Percentiles rank a stretch among this genome's conserved stretches.
phyloP scores from a whole-genome alignment of 2,113 vertebrate genomes.

The Crypturellus undulatus region DNA sequence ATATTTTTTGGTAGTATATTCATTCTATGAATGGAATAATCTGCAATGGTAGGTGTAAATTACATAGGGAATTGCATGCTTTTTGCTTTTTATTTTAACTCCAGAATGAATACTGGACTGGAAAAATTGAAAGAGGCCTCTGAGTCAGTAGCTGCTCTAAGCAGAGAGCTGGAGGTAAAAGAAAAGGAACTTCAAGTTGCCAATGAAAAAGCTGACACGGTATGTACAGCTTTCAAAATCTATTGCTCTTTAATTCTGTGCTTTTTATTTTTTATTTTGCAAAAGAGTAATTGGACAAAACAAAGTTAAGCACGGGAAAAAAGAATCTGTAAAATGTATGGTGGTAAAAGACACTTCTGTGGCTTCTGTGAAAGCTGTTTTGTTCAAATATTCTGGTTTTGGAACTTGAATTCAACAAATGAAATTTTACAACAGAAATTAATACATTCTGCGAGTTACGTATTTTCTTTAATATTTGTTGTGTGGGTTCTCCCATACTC shows the following conservation, averaged over 20 bases:
- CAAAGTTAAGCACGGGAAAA: neutral
- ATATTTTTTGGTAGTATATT: neutral
- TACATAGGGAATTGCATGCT: neutral
- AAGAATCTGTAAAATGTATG: neutral
- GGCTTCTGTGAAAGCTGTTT: neutral
- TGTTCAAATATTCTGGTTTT: neutral
- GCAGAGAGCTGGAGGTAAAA: conserved; percentile 91
- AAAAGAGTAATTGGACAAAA: neutral
- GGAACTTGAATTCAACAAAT: neutral
- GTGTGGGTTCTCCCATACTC: neutral
- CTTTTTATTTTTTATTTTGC: neutral
- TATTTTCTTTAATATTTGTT: neutral
- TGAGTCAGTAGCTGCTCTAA: conserved; percentile 89
- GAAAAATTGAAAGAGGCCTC: conserved; percentile 95
- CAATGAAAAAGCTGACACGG: conserved; percentile 93
- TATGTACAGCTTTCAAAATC: conserved; percentile 34
- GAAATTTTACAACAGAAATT: neutral
- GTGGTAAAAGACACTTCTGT: neutral
- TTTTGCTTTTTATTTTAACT: conserved; percentile 2
- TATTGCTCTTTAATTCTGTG: neutral
- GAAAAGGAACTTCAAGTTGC: conserved; percentile 93
- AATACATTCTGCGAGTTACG: neutral
- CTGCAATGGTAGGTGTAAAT: neutral
- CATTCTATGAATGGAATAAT: neutral
- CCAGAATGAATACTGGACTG: conserved; percentile 93